Evolutionary conservation across 1,140 invertebrate species (phyloP).

Genomic region (Meloidogyne hapla): DNA sequence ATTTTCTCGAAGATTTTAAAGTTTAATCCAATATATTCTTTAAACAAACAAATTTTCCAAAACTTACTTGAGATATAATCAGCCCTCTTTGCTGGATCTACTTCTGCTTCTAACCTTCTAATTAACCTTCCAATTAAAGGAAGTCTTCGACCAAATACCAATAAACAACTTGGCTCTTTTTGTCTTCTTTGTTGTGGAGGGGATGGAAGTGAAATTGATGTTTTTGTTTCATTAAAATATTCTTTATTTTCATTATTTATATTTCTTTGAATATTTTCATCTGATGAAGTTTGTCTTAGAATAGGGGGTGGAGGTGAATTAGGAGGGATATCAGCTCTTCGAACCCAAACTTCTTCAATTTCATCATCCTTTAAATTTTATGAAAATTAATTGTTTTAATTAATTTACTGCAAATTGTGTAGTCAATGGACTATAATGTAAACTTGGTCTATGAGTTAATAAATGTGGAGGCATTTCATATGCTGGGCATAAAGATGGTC

Average conservation of each 20-base stretch:
- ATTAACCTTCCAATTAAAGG: constrained; percentile 36
- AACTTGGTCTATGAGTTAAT: not conserved
- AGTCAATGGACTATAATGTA: constrained; percentile 15
- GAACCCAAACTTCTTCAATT: constrained; percentile 18
- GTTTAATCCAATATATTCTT: too few species aligned
- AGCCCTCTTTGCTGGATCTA: constrained; percentile 53
- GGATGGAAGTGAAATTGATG: constrained; percentile 5
- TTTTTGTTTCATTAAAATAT: constrained; percentile 17
- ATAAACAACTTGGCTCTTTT: constrained; percentile 18
- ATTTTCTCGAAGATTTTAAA: too few species aligned
- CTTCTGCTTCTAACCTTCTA: constrained; percentile 47
- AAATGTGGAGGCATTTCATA: constrained; percentile 3
- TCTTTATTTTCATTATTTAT: not conserved
- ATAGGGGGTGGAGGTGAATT: not conserved
- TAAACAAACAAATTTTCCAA: not conserved
- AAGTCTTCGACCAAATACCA: constrained; percentile 16
- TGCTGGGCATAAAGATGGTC: not conserved
- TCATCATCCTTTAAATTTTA: constrained; percentile 15
- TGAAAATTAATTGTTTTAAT: not conserved
- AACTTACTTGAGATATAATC: constrained; percentile 56
- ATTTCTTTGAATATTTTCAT: constrained; percentile 7
- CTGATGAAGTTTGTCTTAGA: constrained; percentile 12
- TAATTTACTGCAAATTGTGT: not conserved
- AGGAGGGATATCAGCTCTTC: not conserved
- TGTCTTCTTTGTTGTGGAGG: constrained; percentile 6